Conservation (phyloP, 2,888 invertebrate genomes). For the Prenolepis imparis region DNA sequence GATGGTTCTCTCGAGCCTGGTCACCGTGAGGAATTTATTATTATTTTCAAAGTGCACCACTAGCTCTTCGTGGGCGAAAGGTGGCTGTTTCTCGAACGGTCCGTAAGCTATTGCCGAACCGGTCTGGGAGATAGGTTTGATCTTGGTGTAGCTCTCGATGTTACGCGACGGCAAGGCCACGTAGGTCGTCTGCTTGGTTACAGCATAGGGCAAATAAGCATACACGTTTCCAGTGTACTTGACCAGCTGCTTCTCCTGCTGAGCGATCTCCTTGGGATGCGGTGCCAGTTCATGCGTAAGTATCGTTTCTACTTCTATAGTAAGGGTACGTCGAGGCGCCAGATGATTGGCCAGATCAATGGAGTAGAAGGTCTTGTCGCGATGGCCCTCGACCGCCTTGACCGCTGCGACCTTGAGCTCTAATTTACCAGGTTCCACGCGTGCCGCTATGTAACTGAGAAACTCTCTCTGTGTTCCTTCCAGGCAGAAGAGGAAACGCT, state of each 20-base stretch:
- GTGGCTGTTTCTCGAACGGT: slow-evolving; percentile 92
- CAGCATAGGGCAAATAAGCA: slow-evolving; percentile 93
- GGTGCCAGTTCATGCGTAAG: slow-evolving; percentile 93
- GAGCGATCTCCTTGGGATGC: slow-evolving; percentile 95
- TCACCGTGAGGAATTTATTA: slow-evolving; percentile 97
- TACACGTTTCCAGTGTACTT: slow-evolving; percentile 95
- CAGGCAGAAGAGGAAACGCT: slow-evolving; percentile 91
- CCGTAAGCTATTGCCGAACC: slow-evolving; percentile 96
- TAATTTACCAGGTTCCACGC: slow-evolving; percentile 83
- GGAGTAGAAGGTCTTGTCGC: slow-evolving; percentile 87
- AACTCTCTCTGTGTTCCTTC: slow-evolving; percentile 89
- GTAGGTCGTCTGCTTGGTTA: slow-evolving; percentile 93
- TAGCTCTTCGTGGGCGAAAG: slow-evolving; percentile 89
- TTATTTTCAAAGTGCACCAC: slow-evolving; percentile 98
- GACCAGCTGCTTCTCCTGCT: slow-evolving; percentile 97
- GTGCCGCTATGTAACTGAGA: slow-evolving; percentile 92
- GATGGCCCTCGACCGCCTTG: slow-evolving; percentile 86
- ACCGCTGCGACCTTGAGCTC: slow-evolving; percentile 85
- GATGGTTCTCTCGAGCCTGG: slow-evolving; percentile 93
- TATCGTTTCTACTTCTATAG: slow-evolving; percentile 91
- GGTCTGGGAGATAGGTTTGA: slow-evolving; percentile 92
- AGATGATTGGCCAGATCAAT: slow-evolving; percentile 89
- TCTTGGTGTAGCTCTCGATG: slow-evolving; percentile 93
- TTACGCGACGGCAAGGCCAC: slow-evolving; percentile 92
- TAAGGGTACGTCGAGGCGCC: slow-evolving; percentile 88